Evolutionary conservation across 2,888 invertebrate species (phyloP).

Genomic region (Sclerodermus sp.): DNA sequence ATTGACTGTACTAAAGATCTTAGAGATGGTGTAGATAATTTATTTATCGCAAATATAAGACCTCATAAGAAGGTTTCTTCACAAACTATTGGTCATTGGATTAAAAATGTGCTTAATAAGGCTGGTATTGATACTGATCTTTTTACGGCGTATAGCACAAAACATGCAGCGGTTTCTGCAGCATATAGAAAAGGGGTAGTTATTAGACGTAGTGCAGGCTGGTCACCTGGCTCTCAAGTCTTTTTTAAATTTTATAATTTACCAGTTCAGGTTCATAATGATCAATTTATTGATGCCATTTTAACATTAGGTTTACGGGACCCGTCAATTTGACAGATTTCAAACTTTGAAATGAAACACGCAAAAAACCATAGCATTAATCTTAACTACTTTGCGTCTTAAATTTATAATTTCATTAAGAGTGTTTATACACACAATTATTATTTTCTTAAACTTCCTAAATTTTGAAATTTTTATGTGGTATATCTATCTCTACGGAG

Average conservation of each 20-base stretch:
- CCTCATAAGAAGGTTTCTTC: not conserved
- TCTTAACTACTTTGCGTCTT: too few relatives aligned
- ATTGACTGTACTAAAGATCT: conserved; percentile 1
- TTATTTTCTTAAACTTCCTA: too few relatives aligned
- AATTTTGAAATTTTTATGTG: too few relatives aligned
- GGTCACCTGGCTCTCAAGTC: conserved; percentile 8
- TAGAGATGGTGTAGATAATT: not conserved
- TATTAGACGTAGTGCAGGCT: conserved; percentile 10
- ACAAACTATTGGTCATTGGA: not conserved
- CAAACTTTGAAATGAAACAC: too few relatives aligned
- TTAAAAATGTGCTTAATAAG: not conserved
- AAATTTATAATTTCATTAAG: too few relatives aligned
- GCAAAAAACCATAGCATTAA: too few relatives aligned
- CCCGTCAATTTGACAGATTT: too few relatives aligned
- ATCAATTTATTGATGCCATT: conserved; percentile 7
- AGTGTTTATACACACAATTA: too few relatives aligned
- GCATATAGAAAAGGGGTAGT: too few relatives aligned
- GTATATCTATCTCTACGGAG: too few relatives aligned
- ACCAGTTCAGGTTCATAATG: conserved; percentile 8
- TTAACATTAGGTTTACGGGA: not conserved
- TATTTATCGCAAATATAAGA: not conserved
- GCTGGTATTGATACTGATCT: not conserved
- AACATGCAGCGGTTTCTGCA: too few relatives aligned
- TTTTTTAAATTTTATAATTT: conserved; percentile 14
- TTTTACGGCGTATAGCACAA: not conserved